phyloP scores from a whole-genome alignment of 2,797 vertebrate genomes.

The Melopsittacus undulatus region DNA sequence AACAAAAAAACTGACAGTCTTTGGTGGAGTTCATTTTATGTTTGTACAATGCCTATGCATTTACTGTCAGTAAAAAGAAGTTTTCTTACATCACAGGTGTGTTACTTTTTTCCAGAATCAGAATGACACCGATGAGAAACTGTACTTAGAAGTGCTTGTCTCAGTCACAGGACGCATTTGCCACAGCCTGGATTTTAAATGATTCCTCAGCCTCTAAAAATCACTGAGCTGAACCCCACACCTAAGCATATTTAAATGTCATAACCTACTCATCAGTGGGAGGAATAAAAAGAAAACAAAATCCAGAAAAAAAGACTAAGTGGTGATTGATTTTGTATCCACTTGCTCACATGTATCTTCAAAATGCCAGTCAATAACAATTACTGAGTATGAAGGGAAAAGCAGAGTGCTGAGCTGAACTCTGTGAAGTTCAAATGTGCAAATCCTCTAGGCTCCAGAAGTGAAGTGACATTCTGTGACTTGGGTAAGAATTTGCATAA shows the following conservation, averaged over 20 bases:
- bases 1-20: not conserved
- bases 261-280: not conserved
- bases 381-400: constrained; percentile 7
- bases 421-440: constrained; percentile 25
- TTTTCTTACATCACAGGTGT: not conserved
- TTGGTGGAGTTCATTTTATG: not conserved
- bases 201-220: constrained; percentile 18
- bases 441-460: constrained; percentile 5
- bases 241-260: not conserved
- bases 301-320: not conserved
- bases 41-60: not conserved
- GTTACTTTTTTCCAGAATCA: not conserved
- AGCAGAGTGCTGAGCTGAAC: not conserved
- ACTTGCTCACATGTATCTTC: not conserved
- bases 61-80: not conserved
- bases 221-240: not conserved
- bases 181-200: not conserved
- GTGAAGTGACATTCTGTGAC: constrained; percentile 7
- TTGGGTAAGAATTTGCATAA: constrained; percentile 36
- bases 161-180: not conserved
- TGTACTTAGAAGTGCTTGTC: not conserved
- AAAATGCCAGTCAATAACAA: not conserved
- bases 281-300: not conserved
- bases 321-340: constrained; percentile 20
- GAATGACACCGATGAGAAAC: not conserved